Base-by-base conservation (phyloP, 2,797 vertebrate genomes). In the Emys orbicularis region DNA sequence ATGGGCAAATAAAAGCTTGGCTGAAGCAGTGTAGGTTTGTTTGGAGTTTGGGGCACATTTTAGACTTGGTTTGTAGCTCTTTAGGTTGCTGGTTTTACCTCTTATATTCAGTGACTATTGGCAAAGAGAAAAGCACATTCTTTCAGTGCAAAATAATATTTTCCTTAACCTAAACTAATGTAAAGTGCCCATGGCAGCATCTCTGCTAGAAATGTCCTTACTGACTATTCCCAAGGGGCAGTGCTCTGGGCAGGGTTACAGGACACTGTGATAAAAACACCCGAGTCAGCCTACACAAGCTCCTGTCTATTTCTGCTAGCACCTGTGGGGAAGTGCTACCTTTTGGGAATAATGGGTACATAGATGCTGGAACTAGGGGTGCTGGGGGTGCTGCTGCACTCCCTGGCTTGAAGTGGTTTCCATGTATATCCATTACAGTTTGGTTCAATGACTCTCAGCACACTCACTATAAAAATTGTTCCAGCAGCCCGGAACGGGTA, bases 71-170 rank as follows among this genome's bases (percentile, higher is more conserved):
- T 91, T 93, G 79, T 74, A 89, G 88, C 90, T 94, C 83, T 84
- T 86, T 77, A 50, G 52, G 59, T 90, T 23, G 56, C 50, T 94
- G 54, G 0, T 34, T 91, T 90, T 81, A 27, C 29, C 89, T 83
- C 80, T 21, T 80, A 59, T 50, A 15, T 79, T 94, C 37, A 0
- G 37, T 74, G 81, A 89, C 56, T 79, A 25, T 88, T 93, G 93
- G 95, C 88, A 95, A 91, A 79, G 65, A 94, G 84, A 59, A 23
- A 91, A 94, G 84, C 81, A 90, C 44, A 49, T 49, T 25, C 44
- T 47, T 77, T 77, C 44, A 77, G 44, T 77, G 74, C 15, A 29
- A 49, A 77, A 29, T 49, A 49, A 77, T 49, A 10, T 77, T 77
- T 77, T 49, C 27, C 74, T 77, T 77, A 77, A 31, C 2, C 4